These are phyloP conservation scores for Diuraphis noxia DNA, from an alignment of 1,140 invertebrate genomes.

Conservation along the genomic window DNA sequence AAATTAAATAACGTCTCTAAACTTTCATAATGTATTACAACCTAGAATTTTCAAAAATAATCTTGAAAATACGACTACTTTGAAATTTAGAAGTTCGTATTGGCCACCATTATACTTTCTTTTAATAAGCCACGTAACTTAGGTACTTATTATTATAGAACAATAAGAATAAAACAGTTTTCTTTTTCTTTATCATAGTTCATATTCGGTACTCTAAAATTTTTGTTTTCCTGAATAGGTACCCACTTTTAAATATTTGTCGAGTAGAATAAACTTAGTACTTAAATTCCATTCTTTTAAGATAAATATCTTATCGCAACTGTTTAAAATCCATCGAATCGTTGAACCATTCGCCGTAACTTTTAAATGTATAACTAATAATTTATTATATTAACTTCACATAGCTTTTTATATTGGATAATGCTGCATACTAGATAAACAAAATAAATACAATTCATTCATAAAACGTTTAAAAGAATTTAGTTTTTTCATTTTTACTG, in stretches of 20 bases:
- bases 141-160: background rate
- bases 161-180: background rate
- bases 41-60: background rate
- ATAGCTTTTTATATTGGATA: no score
- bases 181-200: background rate
- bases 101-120: background rate
- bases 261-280: background rate
- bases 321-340: background rate
- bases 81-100: background rate
- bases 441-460: no score
- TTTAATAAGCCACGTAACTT: background rate
- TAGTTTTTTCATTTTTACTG: background rate
- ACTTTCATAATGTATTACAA: background rate
- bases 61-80: background rate
- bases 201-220: background rate
- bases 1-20: background rate
- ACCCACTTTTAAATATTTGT: no score
- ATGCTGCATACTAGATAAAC: no score
- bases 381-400: no score
- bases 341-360: background rate
- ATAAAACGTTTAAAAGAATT: background rate
- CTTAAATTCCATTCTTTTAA: background rate
- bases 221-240: no score
- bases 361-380: background rate
- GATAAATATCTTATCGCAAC: background rate